Conservation (phyloP, 2,797 vertebrate genomes). For the Heteromormyrus szaboi region DNA sequence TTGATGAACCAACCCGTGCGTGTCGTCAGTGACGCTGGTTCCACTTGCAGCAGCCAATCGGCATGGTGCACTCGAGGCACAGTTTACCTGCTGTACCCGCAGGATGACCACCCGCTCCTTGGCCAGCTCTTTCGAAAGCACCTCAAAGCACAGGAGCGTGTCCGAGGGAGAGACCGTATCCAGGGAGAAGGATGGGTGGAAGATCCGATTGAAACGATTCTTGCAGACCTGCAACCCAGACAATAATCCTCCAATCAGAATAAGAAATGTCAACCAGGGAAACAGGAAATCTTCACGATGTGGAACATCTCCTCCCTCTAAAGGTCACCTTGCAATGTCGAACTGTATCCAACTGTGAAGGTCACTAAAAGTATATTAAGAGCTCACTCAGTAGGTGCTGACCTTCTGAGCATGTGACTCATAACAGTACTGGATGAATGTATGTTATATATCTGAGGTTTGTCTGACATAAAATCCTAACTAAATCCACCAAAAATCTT, state of each 20-base stretch:
- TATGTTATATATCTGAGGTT: neutral
- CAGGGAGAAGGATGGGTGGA: constrained; percentile 79
- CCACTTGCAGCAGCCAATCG: neutral
- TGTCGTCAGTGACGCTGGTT: neutral
- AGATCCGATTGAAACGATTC: constrained; percentile 79
- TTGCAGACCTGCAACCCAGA: constrained; percentile 71
- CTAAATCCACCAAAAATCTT: neutral
- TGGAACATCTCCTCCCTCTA: neutral
- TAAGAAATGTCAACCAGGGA: neutral
- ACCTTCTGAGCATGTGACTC: neutral
- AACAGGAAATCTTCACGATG: neutral
- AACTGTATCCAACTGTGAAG: neutral
- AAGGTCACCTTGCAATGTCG: neutral
- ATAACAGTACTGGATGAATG: neutral
- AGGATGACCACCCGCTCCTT: constrained; percentile 87
- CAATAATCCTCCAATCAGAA: neutral
- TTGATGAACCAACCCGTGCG: neutral
- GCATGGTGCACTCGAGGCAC: neutral
- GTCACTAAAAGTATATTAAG: neutral
- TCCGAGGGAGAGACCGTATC: constrained; percentile 79
- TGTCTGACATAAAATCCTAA: neutral
- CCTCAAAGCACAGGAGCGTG: constrained; percentile 89
- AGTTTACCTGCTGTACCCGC: constrained; percentile 83
- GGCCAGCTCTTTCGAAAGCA: constrained; percentile 83
- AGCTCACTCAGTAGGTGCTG: neutral